phyloP scores from a whole-genome alignment of 2,113 vertebrate genomes.

The Dolichallabes microphthalmus region DNA sequence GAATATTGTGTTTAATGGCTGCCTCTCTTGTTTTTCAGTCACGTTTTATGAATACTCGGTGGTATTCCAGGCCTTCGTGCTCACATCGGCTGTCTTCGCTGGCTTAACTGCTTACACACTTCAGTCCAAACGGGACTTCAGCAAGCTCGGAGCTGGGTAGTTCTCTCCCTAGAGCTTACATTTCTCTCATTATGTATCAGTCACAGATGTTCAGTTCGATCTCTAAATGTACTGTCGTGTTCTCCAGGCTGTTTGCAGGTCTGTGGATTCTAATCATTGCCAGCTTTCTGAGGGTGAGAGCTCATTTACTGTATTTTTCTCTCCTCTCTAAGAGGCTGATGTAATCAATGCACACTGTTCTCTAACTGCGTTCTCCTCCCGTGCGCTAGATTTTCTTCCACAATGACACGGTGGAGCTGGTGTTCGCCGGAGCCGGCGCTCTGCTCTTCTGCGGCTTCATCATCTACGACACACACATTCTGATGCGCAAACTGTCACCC shows the following conservation, averaged over 20 bases:
- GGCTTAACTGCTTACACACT: conserved; percentile 87
- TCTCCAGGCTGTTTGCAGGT: conserved; percentile 80
- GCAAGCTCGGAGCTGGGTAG: conserved; percentile 88
- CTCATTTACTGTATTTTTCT: not conserved
- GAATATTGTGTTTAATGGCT: not conserved
- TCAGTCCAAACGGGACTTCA: conserved; percentile 94
- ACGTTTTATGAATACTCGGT: conserved; percentile 85
- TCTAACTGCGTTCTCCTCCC: conserved; percentile 27
- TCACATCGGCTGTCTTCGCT: conserved; percentile 87
- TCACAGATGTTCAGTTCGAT: not conserved
- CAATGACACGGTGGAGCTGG: conserved; percentile 79
- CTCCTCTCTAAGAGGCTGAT: not conserved
- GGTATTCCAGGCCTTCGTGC: conserved; percentile 85
- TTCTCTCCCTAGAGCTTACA: conserved; percentile 32
- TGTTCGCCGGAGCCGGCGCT: conserved; percentile 79
- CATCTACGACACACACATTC: conserved; percentile 87
- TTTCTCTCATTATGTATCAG: not conserved
- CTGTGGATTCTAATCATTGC: conserved; percentile 89
- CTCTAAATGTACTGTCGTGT: not conserved
- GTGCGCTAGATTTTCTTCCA: conserved; percentile 82
- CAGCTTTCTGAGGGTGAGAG: conserved; percentile 83
- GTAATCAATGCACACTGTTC: not conserved
- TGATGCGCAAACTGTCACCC: conserved; percentile 93
- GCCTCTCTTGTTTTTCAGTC: conserved; percentile 71
- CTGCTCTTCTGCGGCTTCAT: conserved; percentile 96